Evolutionary conservation across 2,797 vertebrate genomes (phyloP).

Genomic region (Hirundo rustica): DNA sequence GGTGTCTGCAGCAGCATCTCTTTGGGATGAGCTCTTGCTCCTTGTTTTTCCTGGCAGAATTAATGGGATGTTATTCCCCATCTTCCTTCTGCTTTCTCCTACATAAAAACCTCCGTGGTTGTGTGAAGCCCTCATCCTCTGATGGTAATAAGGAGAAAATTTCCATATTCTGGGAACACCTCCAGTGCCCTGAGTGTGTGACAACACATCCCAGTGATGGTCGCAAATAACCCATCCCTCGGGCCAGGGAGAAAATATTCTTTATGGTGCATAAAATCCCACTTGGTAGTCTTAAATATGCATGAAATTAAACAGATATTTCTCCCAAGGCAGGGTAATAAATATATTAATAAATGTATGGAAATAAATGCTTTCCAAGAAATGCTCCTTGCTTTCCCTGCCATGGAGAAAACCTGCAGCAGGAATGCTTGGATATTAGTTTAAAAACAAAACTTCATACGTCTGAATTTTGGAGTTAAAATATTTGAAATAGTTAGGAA

Average conservation of each 20-base stretch:
- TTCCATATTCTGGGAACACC: background rate
- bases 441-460: fast-evolving
- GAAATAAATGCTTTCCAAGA: background rate
- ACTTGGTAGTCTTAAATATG: background rate
- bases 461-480: background rate
- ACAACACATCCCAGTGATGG: fast-evolving
- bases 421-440: background rate
- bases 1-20: background rate
- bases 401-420: background rate
- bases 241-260: background rate
- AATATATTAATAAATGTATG: background rate
- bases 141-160: background rate
- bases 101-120: background rate
- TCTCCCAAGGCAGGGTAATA: background rate
- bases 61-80: background rate
- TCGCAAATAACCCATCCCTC: background rate
- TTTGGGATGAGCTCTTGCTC: background rate
- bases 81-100: background rate
- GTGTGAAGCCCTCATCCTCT: background rate
- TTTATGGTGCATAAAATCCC: background rate
- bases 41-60: background rate
- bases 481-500: background rate
- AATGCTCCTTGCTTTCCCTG: background rate
- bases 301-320: constrained; percentile 1
- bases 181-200: background rate